Conservation (phyloP, 2,113 vertebrate genomes). For the Phoxinus phoxinus region DNA sequence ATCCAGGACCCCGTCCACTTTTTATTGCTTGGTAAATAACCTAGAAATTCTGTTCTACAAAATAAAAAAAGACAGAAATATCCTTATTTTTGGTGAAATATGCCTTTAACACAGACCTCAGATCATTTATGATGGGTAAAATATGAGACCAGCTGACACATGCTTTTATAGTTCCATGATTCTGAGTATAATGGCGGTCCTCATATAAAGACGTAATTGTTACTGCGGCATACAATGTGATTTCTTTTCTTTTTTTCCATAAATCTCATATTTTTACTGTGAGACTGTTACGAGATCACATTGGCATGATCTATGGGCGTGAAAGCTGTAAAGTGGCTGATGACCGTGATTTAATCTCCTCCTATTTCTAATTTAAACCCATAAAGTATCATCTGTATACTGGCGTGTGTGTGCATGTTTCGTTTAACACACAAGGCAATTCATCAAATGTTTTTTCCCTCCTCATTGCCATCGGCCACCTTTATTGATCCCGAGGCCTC, state of each 20-base stretch:
- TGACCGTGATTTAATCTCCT: constrained; percentile 53
- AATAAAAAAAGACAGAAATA: neutral
- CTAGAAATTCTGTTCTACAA: neutral
- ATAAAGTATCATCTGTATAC: constrained; percentile 55
- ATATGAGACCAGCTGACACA: neutral
- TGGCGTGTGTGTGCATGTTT: constrained; percentile 23
- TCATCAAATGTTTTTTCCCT: neutral
- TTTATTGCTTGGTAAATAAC: too few relatives aligned
- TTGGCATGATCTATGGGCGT: constrained; percentile 41
- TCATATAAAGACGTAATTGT: neutral
- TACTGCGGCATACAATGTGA: neutral
- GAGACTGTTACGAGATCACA: neutral
- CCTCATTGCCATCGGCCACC: constrained; percentile 29
- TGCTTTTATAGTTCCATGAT: constrained; percentile 6
- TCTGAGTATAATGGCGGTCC: neutral
- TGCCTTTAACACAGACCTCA: constrained; percentile 1
- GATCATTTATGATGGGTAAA: neutral
- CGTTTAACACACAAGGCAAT: constrained; percentile 18
- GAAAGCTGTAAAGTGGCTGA: constrained; percentile 41
- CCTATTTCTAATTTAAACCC: constrained; percentile 50
- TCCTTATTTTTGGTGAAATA: neutral
- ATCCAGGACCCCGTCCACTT: too few relatives aligned
- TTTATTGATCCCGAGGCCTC: constrained; percentile 15
- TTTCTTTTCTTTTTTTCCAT: neutral
- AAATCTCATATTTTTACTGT: neutral